These are phyloP conservation scores for Ochropacha duplaris DNA, from an alignment of 2,888 invertebrate species.

Conservation along the genomic window DNA sequence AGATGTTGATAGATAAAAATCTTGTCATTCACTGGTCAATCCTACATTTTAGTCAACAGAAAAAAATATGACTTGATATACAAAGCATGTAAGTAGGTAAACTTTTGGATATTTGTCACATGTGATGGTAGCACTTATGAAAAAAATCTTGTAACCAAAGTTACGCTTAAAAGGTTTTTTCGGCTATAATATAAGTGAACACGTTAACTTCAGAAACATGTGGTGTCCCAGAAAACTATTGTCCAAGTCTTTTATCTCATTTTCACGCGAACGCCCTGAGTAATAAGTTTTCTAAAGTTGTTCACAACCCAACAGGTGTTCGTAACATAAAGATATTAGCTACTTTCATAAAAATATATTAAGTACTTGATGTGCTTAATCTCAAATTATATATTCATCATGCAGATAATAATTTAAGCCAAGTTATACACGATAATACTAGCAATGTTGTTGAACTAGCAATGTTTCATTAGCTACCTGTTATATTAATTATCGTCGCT, in stretches of 20 bases:
- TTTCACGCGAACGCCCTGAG: slow-evolving; percentile 64
- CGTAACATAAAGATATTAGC: slow-evolving; percentile 62
- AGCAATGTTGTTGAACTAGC: not conserved
- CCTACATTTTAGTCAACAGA: too few species aligned
- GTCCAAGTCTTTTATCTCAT: slow-evolving; percentile 79
- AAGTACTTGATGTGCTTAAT: not conserved
- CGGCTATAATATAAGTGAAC: slow-evolving; percentile 44
- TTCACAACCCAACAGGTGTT: slow-evolving; percentile 77
- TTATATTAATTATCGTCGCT: not conserved
- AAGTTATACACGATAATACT: not conserved
- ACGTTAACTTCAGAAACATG: slow-evolving; percentile 70
- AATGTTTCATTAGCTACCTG: not conserved
- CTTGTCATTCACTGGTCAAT: too few species aligned
- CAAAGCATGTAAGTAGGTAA: not conserved
- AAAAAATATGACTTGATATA: not conserved
- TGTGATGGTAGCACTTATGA: slow-evolving; percentile 7
- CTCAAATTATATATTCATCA: not conserved
- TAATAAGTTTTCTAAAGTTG: slow-evolving; percentile 74
- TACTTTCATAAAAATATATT: slow-evolving; percentile 42
- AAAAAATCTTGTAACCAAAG: slow-evolving; percentile 32
- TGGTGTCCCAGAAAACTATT: slow-evolving; percentile 79
- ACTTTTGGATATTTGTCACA: not conserved
- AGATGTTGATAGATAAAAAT: too few species aligned
- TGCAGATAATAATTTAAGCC: not conserved
- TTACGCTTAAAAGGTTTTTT: slow-evolving; percentile 45